Evolutionary conservation across 2,113 vertebrate genomes (phyloP).

Genomic region (Oreochromis niloticus): DNA sequence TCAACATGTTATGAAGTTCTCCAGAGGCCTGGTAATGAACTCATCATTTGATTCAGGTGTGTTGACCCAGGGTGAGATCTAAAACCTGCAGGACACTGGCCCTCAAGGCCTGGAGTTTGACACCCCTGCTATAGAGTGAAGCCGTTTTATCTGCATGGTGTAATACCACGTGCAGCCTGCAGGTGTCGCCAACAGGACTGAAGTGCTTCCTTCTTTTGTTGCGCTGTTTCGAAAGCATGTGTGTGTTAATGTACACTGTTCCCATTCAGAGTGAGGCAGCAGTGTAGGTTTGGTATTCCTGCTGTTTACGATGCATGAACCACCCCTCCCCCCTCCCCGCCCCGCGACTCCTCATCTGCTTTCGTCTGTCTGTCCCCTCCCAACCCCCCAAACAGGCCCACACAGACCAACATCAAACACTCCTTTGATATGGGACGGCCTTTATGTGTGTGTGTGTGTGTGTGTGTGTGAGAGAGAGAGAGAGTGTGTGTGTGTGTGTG

Average conservation of each 20-base stretch:
- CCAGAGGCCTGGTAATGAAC: too few relatives aligned
- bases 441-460: background rate
- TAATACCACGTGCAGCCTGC: background rate
- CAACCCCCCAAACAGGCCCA: background rate
- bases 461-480: background rate
- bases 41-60: too few relatives aligned
- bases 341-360: background rate
- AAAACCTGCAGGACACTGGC: too few relatives aligned
- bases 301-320: conserved; percentile 10
- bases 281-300: conserved; percentile 21
- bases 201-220: background rate
- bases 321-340: background rate
- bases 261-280: background rate
- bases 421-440: conserved; percentile 37
- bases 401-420: conserved; percentile 33
- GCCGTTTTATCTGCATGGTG: background rate
- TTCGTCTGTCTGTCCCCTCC: background rate
- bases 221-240: background rate
- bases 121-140: too few relatives aligned
- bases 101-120: too few relatives aligned
- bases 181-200: background rate
- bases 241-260: conserved; percentile 8
- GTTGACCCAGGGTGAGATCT: too few relatives aligned
- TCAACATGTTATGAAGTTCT: too few relatives aligned
- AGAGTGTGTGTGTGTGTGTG: background rate